phyloP scores from a whole-genome alignment of 2,888 invertebrate genomes.

The Camponotus fellah region DNA sequence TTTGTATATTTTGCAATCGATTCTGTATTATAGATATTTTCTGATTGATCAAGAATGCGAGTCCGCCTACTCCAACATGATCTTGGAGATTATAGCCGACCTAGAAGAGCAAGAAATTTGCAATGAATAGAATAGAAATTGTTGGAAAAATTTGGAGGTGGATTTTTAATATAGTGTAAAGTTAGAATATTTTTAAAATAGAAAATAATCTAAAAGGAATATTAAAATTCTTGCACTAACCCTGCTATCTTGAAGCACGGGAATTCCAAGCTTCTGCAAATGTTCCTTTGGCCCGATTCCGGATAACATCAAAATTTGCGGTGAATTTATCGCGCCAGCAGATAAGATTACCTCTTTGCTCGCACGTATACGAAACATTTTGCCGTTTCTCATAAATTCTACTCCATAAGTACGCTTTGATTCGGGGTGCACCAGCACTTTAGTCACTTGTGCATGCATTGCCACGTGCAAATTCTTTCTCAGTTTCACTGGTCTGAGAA shows the following conservation, averaged over 20 bases:
- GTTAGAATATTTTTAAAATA: background rate
- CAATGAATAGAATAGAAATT: background rate
- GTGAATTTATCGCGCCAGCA: conserved; percentile 96
- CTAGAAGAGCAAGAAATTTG: background rate
- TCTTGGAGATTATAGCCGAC: conserved; percentile 96
- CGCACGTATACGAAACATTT: conserved; percentile 91
- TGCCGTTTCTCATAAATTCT: conserved; percentile 92
- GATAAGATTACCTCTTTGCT: conserved; percentile 96
- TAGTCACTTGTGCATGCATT: conserved; percentile 91
- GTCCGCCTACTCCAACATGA: conserved; percentile 94
- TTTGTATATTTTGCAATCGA: conserved; percentile 92
- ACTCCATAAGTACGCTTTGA: conserved; percentile 94
- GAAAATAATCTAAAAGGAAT: background rate
- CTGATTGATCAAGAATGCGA: conserved; percentile 93
- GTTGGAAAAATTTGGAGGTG: background rate
- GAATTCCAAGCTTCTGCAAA: conserved; percentile 91
- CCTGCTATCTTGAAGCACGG: conserved; percentile 92
- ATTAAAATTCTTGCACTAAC: background rate
- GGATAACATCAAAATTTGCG: conserved; percentile 97
- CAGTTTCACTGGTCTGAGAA: conserved; percentile 92
- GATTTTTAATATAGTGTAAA: background rate
- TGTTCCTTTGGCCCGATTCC: conserved; percentile 94
- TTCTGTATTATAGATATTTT: conserved; percentile 93
- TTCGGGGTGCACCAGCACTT: conserved; percentile 85
- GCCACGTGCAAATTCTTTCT: conserved; percentile 95